phyloP scores from a whole-genome alignment of 2,113 vertebrate genomes.

The Prionailurus viverrinus region DNA sequence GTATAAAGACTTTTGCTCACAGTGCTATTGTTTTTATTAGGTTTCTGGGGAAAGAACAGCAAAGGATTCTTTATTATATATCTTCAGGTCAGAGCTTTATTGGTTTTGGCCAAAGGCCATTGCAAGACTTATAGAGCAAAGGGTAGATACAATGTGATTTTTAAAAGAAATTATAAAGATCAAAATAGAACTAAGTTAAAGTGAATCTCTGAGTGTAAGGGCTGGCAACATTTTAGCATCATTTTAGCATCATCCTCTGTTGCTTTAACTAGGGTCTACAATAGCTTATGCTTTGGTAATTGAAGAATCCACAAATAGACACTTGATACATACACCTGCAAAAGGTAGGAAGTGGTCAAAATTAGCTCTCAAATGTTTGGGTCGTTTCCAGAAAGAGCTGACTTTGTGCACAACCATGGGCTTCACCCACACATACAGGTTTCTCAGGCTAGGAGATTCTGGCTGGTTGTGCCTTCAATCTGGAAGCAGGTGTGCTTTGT shows the following conservation, averaged over 20 bases:
- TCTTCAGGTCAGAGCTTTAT: conserved; percentile 71
- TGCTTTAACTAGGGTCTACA: background rate
- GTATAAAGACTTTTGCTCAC: conserved; percentile 67
- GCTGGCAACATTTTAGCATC: conserved; percentile 1
- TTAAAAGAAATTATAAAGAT: conserved; percentile 70
- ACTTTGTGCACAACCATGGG: background rate
- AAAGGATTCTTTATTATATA: conserved; percentile 62
- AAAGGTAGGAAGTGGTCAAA: background rate
- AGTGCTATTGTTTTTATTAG: conserved; percentile 63
- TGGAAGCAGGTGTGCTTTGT: background rate
- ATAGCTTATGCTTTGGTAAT: conserved; percentile 9
- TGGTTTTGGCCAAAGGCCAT: conserved; percentile 70
- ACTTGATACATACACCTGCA: background rate
- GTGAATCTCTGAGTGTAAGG: conserved; percentile 24
- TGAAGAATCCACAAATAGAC: conserved; percentile 44
- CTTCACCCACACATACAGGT: background rate
- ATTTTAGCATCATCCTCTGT: conserved; percentile 21
- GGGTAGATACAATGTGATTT: conserved; percentile 27
- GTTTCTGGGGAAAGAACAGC: conserved; percentile 59
- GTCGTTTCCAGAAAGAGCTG: background rate
- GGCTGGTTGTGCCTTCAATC: background rate
- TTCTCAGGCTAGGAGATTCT: background rate
- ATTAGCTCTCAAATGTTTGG: background rate
- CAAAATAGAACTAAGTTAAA: conserved; percentile 51
- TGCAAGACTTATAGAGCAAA: conserved; percentile 56